Conservation (phyloP, 1,140 invertebrate species). For the Cepaea nemoralis region DNA sequence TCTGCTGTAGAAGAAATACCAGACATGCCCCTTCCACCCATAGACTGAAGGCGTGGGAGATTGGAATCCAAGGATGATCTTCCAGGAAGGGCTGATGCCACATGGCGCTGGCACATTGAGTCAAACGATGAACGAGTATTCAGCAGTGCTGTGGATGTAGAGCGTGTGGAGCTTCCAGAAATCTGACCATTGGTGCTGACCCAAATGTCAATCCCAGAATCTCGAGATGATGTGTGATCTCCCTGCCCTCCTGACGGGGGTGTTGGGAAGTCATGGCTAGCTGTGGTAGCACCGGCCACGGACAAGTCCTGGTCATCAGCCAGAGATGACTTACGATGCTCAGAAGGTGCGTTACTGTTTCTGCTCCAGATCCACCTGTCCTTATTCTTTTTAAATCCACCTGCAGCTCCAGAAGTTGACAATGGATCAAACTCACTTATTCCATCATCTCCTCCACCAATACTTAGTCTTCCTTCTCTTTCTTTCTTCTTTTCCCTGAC, state of each 20-base stretch:
- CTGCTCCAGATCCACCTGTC: conserved; percentile 22
- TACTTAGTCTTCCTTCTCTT: background rate
- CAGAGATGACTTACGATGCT: conserved; percentile 8
- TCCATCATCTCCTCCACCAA: conserved; percentile 14
- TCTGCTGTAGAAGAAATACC: background rate
- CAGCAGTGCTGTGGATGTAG: conserved; percentile 18
- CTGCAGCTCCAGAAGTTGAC: background rate
- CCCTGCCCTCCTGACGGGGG: background rate
- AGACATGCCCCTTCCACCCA: background rate
- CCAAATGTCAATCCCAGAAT: conserved; percentile 46
- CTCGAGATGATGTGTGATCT: background rate
- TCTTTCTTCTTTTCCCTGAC: conserved; percentile 23
- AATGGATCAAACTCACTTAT: conserved; percentile 29
- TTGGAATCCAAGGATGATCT: conserved; percentile 28
- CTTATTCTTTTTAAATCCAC: conserved; percentile 21
- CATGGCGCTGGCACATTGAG: background rate
- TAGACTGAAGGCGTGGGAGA: conserved; percentile 27
- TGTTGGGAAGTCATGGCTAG: background rate
- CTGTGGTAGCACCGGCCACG: background rate
- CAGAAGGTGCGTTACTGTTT: background rate
- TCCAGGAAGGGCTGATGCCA: background rate
- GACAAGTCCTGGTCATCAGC: background rate
- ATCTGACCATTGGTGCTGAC: conserved; percentile 47
- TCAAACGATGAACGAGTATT: conserved; percentile 30
- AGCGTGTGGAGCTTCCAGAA: conserved; percentile 37